Base-by-base conservation (phyloP, 2,113 vertebrate genomes). In the Saccopteryx leptura region DNA sequence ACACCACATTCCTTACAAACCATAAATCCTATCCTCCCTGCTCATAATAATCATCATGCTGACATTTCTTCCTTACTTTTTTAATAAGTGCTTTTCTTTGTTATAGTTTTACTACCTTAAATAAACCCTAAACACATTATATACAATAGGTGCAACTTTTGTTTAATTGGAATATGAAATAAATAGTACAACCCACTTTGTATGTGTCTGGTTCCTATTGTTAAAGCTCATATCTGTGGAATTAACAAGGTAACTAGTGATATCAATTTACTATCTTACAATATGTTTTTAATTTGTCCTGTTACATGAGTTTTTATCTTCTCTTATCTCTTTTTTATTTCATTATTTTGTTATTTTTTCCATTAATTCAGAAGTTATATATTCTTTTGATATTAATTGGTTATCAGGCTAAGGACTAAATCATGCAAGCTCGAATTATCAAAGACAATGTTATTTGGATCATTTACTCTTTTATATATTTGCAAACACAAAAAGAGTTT, bases 221-320 rank as follows among this genome's bases (percentile, higher is more conserved):
- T n/a, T 90, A 48, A 91, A 75, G 15, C 23, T 63, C 54, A 11
- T 60, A 7, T 66, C 86, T 75, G 6, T 56, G 5, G 9, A 14
- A 90, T 61, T 93, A 60, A 50, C 69, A 56, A 63, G 61, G 13
- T 63, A 69, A 56, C 4, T n/a, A 86, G 39, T 48, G 17, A 48
- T 72, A 3, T 94, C 80, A 80, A 94, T 89, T 65, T 72, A 60
- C 19, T 60, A n/a, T 76, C 18, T 94, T 80, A 74, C 0, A 52
- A 17, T 61, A 52, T 39, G 12, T 0, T 92, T 96, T 96, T 87
- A 65, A 56, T 71, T 66, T 66, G 23, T 54, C 48, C n/a, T 80
- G 14, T 89, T 88, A 80, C 84, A 78, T 90, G 9, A 63, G 90
- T 63, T 24, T 33, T 81, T 71, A 56, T 17, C 10, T 58, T 54